A percentile compares a stretch with the other conserved stretches of the same genome.
Conservation (phyloP, 1,140 invertebrate species). For the Magallana ariakensis region DNA sequence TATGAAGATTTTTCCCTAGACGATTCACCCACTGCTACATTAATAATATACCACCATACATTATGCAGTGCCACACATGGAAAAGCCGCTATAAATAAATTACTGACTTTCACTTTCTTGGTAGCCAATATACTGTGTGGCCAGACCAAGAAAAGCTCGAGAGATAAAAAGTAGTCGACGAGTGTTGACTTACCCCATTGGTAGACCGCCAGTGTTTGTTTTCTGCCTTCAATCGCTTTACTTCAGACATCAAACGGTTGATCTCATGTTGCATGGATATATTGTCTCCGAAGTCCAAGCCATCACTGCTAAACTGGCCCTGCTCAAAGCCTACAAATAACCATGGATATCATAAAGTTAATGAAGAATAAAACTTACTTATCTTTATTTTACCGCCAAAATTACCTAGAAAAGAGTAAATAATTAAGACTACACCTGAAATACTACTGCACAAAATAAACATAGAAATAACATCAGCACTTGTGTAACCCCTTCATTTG, state of each 20-base stretch:
- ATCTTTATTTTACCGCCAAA: too few relatives aligned
- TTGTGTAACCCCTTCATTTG: too few relatives aligned
- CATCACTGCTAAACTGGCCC: conserved; percentile 58
- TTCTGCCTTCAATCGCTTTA: conserved; percentile 70
- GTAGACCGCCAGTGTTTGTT: conserved; percentile 72
- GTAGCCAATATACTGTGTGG: background rate
- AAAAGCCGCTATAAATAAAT: background rate
- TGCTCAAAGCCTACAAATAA: conserved; percentile 18
- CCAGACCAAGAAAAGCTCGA: background rate
- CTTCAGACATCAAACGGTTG: conserved; percentile 74
- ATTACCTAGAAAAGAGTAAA: too few relatives aligned
- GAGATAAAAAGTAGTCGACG: background rate
- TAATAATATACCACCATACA: too few relatives aligned
- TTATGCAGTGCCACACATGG: background rate
- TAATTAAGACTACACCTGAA: too few relatives aligned
- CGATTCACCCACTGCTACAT: too few relatives aligned
- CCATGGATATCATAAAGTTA: background rate
- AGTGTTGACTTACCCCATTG: conserved; percentile 29
- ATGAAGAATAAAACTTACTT: too few relatives aligned
- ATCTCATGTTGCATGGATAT: conserved; percentile 78
- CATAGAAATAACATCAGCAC: too few relatives aligned
- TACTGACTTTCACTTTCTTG: conserved; percentile 3
- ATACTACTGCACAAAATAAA: too few relatives aligned
- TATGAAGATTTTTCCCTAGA: too few relatives aligned
- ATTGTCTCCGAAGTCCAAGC: conserved; percentile 78